These are phyloP conservation scores for Ptycholaimellus sp. DNA, from an alignment of 2,888 invertebrate species.

Conservation along the genomic window DNA sequence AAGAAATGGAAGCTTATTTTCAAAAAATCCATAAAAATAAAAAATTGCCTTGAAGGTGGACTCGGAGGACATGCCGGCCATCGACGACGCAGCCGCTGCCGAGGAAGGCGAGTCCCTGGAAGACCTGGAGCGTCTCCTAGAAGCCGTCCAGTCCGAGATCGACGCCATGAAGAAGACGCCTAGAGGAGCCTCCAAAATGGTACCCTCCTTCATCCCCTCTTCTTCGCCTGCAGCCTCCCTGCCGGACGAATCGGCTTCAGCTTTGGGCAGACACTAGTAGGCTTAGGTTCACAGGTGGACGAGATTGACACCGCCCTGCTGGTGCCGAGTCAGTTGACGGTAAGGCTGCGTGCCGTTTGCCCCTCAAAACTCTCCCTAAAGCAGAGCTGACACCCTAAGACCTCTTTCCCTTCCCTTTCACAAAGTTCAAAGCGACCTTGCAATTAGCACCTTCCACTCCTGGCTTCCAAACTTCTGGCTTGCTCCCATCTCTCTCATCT, in stretches of 20 bases:
- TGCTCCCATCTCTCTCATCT: too few species aligned
- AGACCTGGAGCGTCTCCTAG: conserved; percentile 9
- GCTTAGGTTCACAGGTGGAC: conserved; percentile 6
- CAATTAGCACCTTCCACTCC: too few species aligned
- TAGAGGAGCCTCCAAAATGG: neutral
- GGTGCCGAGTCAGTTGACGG: too few species aligned
- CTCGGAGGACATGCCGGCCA: neutral
- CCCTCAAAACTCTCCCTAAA: too few species aligned
- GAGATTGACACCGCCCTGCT: too few species aligned
- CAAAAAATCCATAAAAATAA: too few species aligned
- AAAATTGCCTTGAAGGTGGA: neutral
- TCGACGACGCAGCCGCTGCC: neutral
- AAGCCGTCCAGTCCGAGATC: conserved; percentile 9
- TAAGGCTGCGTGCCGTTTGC: too few species aligned
- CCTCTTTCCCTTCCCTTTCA: too few species aligned
- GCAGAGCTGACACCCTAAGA: too few species aligned
- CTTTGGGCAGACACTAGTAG: conserved; percentile 3
- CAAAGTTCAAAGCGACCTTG: too few species aligned
- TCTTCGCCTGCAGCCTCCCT: neutral
- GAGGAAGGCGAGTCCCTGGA: conserved; percentile 8
- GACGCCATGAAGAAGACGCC: conserved; percentile 10
- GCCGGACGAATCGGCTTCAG: neutral
- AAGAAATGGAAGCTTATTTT: too few species aligned
- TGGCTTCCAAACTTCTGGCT: too few species aligned
- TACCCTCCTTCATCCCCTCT: neutral